These are phyloP conservation scores for Dexiosoma caninum DNA, from an alignment of 2,888 invertebrate species.

Conservation along the genomic window DNA sequence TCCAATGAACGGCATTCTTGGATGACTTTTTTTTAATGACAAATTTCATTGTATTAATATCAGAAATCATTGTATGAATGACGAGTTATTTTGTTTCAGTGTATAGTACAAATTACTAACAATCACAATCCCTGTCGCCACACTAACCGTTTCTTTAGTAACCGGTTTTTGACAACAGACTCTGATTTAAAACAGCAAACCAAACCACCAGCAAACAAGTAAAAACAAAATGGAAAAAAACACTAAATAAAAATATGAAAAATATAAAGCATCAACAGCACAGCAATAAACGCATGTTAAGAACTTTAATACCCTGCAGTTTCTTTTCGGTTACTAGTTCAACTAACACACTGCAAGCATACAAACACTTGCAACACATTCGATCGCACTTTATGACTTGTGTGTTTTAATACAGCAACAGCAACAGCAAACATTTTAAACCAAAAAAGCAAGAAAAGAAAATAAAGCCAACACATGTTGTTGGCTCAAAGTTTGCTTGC, in stretches of 20 bases:
- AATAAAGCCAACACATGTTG: slow-evolving; percentile 61
- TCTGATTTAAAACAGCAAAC: background rate
- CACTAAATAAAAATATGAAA: background rate
- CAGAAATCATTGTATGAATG: too few species aligned
- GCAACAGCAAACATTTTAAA: slow-evolving; percentile 33
- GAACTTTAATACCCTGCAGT: slow-evolving; percentile 54
- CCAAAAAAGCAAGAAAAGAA: slow-evolving; percentile 18
- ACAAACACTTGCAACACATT: background rate
- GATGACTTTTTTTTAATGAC: too few species aligned
- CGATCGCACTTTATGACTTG: slow-evolving; percentile 32
- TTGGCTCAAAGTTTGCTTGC: slow-evolving; percentile 39
- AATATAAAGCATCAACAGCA: slow-evolving; percentile 34
- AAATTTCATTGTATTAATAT: too few species aligned
- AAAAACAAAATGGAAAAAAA: background rate
- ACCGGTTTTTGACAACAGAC: background rate
- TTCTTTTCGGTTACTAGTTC: background rate
- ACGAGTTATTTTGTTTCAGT: too few species aligned
- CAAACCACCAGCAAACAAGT: slow-evolving; percentile 22
- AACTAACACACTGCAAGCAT: background rate
- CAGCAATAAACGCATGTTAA: slow-evolving; percentile 37
- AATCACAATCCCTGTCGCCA: background rate
- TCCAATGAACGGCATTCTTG: too few species aligned
- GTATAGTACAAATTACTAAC: too few species aligned
- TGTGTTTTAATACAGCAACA: slow-evolving; percentile 30
- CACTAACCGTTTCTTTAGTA: slow-evolving; percentile 1